A percentile compares a stretch with the other conserved stretches of the same genome.
Conservation (phyloP, 35 echinoderm and acorn worm genomes). For the Diadema setosum region DNA sequence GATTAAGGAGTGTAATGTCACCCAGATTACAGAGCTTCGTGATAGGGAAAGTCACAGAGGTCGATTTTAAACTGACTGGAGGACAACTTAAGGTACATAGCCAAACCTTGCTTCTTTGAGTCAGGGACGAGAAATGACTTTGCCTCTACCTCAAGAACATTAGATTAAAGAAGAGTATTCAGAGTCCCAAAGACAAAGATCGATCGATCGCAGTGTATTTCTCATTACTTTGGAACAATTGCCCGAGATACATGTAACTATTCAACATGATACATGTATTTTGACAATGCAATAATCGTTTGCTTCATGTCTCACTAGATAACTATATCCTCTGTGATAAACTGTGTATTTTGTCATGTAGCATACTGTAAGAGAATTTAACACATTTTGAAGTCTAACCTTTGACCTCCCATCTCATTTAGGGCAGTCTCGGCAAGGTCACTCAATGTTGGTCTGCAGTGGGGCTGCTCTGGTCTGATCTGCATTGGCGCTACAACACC, state of each 20-base stretch:
- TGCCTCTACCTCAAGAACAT: too few relatives aligned
- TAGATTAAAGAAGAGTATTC: too few relatives aligned
- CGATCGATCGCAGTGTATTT: too few relatives aligned
- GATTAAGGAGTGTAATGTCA: too few relatives aligned
- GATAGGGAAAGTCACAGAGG: too few relatives aligned
- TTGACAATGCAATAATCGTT: background rate
- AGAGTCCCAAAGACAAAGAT: too few relatives aligned
- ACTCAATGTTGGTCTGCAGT: slow-evolving; percentile 67
- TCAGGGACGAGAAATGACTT: too few relatives aligned
- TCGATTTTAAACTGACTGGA: too few relatives aligned
- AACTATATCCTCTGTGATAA: background rate
- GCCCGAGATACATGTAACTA: background rate
- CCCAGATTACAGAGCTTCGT: too few relatives aligned
- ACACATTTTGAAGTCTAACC: slow-evolving; percentile 17
- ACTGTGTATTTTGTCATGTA: background rate
- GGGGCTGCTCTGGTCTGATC: slow-evolving; percentile 67
- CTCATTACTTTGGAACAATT: background rate
- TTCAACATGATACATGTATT: background rate
- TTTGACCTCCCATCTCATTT: slow-evolving; percentile 6
- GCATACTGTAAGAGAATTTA: background rate
- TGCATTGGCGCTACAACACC: slow-evolving; percentile 63
- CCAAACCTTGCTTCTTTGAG: too few relatives aligned
- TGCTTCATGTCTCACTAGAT: background rate
- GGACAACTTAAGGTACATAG: too few relatives aligned
- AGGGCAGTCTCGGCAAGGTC: slow-evolving; percentile 91